Conservation (phyloP, 2,797 vertebrate species). For the Picus viridis region DNA sequence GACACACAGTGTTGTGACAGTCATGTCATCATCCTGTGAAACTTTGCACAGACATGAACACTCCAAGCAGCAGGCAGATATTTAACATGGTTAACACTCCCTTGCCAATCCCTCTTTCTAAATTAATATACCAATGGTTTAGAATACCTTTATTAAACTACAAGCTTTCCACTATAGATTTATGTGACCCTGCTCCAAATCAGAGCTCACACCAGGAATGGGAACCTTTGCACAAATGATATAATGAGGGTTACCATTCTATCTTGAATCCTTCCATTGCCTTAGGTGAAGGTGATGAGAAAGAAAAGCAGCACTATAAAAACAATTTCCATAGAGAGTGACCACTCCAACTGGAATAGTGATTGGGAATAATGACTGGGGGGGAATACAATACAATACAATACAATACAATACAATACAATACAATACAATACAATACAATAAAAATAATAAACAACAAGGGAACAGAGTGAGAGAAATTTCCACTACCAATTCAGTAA, state of each 20-base stretch:
- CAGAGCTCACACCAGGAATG: not conserved
- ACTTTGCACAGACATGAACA: not conserved
- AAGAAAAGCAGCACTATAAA: not conserved
- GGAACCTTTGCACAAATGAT: not conserved
- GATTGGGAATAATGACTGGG: not conserved
- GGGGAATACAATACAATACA: too few species aligned
- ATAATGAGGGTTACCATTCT: not conserved
- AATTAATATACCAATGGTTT: not conserved
- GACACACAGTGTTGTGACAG: not conserved
- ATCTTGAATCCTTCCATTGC: not conserved
- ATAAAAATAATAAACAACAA: not conserved
- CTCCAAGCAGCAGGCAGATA: not conserved
- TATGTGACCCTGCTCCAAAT: not conserved
- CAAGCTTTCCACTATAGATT: not conserved
- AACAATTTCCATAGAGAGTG: not conserved
- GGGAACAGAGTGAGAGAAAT: accelerated
- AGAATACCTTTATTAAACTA: not conserved
- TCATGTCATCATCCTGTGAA: not conserved
- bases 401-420: too few species aligned
- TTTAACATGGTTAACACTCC: not conserved
- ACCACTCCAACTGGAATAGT: not conserved
- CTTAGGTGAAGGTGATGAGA: not conserved
- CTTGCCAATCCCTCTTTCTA: not conserved
- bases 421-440: too few species aligned
- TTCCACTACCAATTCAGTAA: not conserved